Base-by-base conservation (phyloP, 37 sponge, comb jelly and placozoan species). In the Axinella damicornis region DNA sequence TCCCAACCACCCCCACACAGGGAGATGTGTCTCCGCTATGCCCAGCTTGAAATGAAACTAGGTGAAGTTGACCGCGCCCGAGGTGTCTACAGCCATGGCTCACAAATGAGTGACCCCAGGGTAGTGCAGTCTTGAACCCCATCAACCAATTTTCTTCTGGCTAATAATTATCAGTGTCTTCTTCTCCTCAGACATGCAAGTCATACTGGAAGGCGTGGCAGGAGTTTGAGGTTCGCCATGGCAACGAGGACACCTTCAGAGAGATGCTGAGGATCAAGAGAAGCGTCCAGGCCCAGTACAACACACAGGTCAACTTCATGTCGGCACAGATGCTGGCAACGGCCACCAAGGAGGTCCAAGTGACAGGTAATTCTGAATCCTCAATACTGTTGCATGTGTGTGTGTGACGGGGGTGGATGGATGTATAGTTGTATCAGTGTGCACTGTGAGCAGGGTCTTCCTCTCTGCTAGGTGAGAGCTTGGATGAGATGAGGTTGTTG, bases 231-330 rank as follows among this genome's bases (percentile, higher is more conserved):
- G 97, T 98, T 53, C 77, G 76, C 61, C 93, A 98, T 83, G 99
- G 99, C 53, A 98, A 96, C 69, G 99, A 98, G 86, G 99, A 98
- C 74, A 96, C 99, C 25, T 98, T 96, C 75, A 81, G 97, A 40
- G 99, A 98, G 82, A 96, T 98, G 99, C 89, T 98, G 75, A 86
- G 99, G 16, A 96, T 98, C 35, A 98, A 98, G 80, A 92, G 99
- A 22, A 98, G 97, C 53, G 90, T 98, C 11, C 97, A 96, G 64
- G 99, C 97, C n/a, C 94, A 98, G 86, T 98, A 63, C 74, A 98
- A 95, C 87, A 98, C 97, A 18, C 89, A 89, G 74, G 95, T 97
- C 53, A 97, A 97, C 91, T 95, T 92, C 87, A 95, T 95, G 93
- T 95, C 98, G 0, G 87, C 95, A 11, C 98, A 97, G 76, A 97